These are phyloP conservation scores for Nomada goodeniana DNA, from an alignment of 2,888 invertebrate genomes.

Conservation along the genomic window DNA sequence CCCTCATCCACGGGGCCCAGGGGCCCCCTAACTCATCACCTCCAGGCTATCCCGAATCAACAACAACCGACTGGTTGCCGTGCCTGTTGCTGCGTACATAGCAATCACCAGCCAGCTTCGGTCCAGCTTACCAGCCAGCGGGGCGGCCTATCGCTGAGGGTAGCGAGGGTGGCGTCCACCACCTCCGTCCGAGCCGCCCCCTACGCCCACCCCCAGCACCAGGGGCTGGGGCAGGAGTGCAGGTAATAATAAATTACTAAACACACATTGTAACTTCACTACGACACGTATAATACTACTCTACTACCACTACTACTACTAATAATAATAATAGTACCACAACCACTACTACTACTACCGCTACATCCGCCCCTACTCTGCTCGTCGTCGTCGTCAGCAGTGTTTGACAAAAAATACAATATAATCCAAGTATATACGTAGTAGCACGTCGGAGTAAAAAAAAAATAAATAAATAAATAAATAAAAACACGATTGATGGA, in stretches of 20 bases:
- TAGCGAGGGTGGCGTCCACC: conserved; percentile 85
- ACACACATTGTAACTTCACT: conserved; percentile 69
- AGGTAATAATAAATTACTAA: conserved; percentile 82
- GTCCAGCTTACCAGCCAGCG: conserved; percentile 83
- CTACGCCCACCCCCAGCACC: conserved; percentile 84
- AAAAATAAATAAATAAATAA: conserved; percentile 18
- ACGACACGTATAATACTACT: conserved; percentile 69
- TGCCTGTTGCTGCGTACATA: conserved; percentile 82
- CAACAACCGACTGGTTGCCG: conserved; percentile 79
- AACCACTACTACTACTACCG: conserved; percentile 52
- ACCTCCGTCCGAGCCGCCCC: conserved; percentile 84
- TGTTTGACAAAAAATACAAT: conserved; percentile 58
- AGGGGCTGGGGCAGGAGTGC: conserved; percentile 84
- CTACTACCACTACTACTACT: conserved; percentile 56
- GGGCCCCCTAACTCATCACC: conserved; percentile 79
- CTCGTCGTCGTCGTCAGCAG: conserved; percentile 66
- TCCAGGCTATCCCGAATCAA: conserved; percentile 71
- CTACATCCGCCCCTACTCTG: conserved; percentile 64
- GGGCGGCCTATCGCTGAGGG: conserved; percentile 83
- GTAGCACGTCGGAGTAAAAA: conserved; percentile 63
- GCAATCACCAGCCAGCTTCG: conserved; percentile 78
- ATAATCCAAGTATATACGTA: conserved; percentile 63
- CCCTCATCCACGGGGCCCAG: conserved; percentile 82
- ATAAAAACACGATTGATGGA: conserved; percentile 64
- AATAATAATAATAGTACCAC: conserved; percentile 45